phyloP scores from a whole-genome alignment of 2,113 vertebrate species.

The Dipodomys stephensi region DNA sequence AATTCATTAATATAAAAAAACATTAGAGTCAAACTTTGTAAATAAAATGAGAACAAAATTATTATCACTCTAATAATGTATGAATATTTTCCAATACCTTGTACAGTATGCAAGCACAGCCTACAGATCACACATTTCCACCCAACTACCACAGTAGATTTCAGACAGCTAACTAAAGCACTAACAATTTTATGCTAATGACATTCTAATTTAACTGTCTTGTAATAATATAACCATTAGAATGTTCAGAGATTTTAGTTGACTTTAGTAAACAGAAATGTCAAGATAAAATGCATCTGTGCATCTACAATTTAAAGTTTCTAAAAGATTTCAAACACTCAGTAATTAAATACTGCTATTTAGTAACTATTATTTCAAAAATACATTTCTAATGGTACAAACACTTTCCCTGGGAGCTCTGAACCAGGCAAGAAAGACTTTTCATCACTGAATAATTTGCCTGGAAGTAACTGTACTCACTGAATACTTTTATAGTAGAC shows the following conservation, averaged over 20 bases:
- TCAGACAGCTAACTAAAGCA: not conserved
- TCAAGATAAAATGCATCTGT: not conserved
- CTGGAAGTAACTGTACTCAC: not conserved
- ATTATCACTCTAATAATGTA: not conserved
- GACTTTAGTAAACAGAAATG: not conserved
- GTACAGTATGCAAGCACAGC: no score
- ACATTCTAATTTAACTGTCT: not conserved
- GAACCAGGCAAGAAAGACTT: not conserved
- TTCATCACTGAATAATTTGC: not conserved
- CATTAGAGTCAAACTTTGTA: not conserved
- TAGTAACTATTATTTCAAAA: constrained; percentile 4
- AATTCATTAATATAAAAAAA: not conserved
- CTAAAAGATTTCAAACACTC: not conserved
- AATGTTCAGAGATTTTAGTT: constrained; percentile 21
- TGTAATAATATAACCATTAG: not conserved
- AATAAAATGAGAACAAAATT: constrained; percentile 1
- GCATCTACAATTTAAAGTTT: not conserved
- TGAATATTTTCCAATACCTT: no score
- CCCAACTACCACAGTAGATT: no score
- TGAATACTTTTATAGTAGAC: not conserved
- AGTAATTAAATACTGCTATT: not conserved
- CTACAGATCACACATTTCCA: not conserved
- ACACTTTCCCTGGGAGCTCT: not conserved
- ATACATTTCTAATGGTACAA: not conserved
- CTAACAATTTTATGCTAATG: not conserved